These are phyloP conservation scores for Oryctes rhinoceros DNA, from an alignment of 1,140 invertebrate species.

Conservation along the genomic window DNA sequence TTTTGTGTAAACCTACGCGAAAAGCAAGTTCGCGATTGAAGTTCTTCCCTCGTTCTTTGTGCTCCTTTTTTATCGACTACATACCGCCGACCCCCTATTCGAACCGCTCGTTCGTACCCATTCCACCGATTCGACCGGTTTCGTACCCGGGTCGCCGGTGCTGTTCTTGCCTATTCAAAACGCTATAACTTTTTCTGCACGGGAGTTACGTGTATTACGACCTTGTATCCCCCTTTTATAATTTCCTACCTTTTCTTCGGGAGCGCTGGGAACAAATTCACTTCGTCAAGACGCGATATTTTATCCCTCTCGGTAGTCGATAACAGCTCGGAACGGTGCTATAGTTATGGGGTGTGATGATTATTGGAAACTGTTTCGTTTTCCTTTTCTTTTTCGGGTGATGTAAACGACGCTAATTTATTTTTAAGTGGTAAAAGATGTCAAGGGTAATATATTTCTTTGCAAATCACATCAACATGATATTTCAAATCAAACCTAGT, in stretches of 20 bases:
- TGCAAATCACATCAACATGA: no score
- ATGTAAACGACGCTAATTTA: not conserved
- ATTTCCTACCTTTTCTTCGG: constrained; percentile 8
- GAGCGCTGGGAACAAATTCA: constrained; percentile 13
- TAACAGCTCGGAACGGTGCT: not conserved
- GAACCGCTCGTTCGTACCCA: not conserved
- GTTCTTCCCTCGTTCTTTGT: constrained; percentile 10
- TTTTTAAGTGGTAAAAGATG: no score
- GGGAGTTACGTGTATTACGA: constrained; percentile 14
- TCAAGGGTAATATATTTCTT: no score
- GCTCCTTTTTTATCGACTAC: constrained; percentile 16
- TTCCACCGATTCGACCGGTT: not conserved
- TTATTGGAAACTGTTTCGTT: constrained; percentile 6
- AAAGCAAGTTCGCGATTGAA: constrained; percentile 24
- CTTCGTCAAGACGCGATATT: constrained; percentile 11
- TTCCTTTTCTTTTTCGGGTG: not conserved
- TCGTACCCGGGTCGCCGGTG: not conserved
- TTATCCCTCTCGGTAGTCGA: constrained; percentile 4
- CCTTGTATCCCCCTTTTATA: constrained; percentile 9
- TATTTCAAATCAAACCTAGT: no score
- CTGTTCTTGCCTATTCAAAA: constrained; percentile 17
- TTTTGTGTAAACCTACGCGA: constrained; percentile 22
- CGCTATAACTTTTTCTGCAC: constrained; percentile 26
- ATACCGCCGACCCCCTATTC: not conserved
- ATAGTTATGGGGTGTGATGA: not conserved